phyloP scores from a whole-genome alignment of 2,797 vertebrate species.

The Myripristis murdjan region DNA sequence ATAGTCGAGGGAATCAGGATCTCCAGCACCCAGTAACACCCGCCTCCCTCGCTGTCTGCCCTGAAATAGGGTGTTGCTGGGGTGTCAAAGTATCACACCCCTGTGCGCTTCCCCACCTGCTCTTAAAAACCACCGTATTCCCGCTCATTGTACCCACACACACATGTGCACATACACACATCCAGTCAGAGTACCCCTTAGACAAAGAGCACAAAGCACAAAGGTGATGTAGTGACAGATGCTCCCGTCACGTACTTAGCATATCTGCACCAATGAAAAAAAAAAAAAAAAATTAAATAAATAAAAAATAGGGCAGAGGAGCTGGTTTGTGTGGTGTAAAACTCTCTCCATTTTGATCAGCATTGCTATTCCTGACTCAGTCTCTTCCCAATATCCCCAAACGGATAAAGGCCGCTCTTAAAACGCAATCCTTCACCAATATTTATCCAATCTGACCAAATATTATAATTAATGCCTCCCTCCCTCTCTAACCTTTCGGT shows the following conservation, averaged over 20 bases:
- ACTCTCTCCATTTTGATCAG: constrained; percentile 21
- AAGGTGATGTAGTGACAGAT: constrained; percentile 81
- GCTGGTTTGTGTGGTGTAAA: constrained; percentile 17
- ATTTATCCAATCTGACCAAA: constrained; percentile 82
- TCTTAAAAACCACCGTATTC: constrained; percentile 55
- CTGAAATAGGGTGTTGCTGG: constrained; percentile 82
- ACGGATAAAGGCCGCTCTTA: constrained; percentile 59
- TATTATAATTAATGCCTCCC: constrained; percentile 75
- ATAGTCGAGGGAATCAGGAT: constrained; percentile 58
- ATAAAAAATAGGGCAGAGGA: constrained; percentile 60
- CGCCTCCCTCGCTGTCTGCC: constrained; percentile 48
- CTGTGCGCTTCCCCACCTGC: constrained; percentile 74
- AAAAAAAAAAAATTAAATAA: no score
- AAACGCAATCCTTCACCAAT: constrained; percentile 68
- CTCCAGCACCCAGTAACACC: constrained; percentile 58
- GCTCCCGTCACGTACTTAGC: constrained; percentile 71
- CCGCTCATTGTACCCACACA: constrained; percentile 37
- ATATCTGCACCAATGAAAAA: constrained; percentile 68
- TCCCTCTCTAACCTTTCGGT: constrained; percentile 71
- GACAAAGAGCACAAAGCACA: constrained; percentile 74
- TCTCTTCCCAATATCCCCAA: constrained; percentile 25
- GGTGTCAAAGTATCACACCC: constrained; percentile 83
- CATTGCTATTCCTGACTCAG: constrained; percentile 35
- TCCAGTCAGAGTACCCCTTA: constrained; percentile 47
- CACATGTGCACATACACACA: constrained; percentile 19